Evolutionary conservation across 1,140 invertebrate species (phyloP).

Genomic region (Zaprionus gabonicus): DNA sequence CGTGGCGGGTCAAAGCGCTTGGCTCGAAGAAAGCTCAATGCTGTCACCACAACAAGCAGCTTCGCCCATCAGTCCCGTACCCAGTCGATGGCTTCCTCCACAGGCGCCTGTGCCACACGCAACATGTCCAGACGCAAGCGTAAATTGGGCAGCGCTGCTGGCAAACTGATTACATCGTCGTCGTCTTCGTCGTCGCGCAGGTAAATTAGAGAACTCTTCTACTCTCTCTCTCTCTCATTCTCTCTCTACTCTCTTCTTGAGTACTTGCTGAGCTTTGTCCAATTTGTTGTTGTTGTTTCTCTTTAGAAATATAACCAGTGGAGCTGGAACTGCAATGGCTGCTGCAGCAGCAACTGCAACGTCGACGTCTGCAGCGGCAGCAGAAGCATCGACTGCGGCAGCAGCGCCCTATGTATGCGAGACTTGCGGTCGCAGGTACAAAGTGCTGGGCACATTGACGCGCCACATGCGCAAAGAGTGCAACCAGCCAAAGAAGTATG

Average conservation of each 20-base stretch:
- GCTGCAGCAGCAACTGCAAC: slow-evolving; percentile 14
- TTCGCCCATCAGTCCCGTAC: slow-evolving; percentile 21
- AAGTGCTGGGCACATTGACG: slow-evolving; percentile 86
- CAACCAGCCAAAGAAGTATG: slow-evolving; percentile 85
- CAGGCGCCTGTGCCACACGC: slow-evolving; percentile 28
- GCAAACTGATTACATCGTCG: slow-evolving; percentile 24
- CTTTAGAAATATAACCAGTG: slow-evolving; percentile 40
- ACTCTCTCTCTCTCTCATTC: slow-evolving; percentile 3
- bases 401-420: slow-evolving; percentile 85
- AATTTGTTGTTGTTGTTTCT: slow-evolving; percentile 45
- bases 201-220: slow-evolving; percentile 54
- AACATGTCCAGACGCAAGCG: slow-evolving; percentile 61
- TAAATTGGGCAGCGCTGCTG: slow-evolving; percentile 42
- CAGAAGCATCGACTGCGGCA: slow-evolving; percentile 18
- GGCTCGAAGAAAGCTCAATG: slow-evolving; percentile 56
- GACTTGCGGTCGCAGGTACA: slow-evolving; percentile 86
- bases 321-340: slow-evolving; percentile 4
- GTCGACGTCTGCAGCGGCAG: slow-evolving; percentile 16
- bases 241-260: not conserved
- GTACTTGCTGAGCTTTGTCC: slow-evolving; percentile 8
- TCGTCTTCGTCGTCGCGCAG: slow-evolving; percentile 40
- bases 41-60: slow-evolving; percentile 8
- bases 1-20: slow-evolving; percentile 51
- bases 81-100: slow-evolving; percentile 16
- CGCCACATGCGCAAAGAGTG: slow-evolving; percentile 86